phyloP scores from a whole-genome alignment of 2,888 invertebrate species.

The Portevinia maculata region DNA sequence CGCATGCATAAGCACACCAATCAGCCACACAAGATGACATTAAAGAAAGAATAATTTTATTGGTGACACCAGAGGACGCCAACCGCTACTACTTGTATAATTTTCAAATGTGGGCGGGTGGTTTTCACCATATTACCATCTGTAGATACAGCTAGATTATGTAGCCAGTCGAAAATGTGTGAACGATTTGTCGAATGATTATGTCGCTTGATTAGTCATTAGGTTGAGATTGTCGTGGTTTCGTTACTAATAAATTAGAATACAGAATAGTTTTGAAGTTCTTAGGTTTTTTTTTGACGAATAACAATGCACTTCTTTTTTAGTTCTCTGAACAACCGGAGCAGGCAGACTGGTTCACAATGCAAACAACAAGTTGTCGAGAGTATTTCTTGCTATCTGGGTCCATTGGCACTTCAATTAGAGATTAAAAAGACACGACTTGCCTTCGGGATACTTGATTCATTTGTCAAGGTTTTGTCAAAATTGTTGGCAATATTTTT shows the following conservation, averaged over 20 bases:
- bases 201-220: neutral
- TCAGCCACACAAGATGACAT: slow-evolving; percentile 20
- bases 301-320: neutral
- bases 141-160: slow-evolving; percentile 14
- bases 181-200: slow-evolving; percentile 16
- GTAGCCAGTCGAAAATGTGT: slow-evolving; percentile 29
- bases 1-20: slow-evolving; percentile 34
- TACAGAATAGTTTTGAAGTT: neutral
- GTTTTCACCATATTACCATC: slow-evolving; percentile 35
- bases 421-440: neutral
- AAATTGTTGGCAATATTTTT: neutral
- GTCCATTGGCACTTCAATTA: slow-evolving; percentile 1
- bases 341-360: neutral
- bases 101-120: slow-evolving; percentile 37
- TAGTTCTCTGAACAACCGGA: neutral
- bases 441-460: neutral
- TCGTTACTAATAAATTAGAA: neutral
- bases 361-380: neutral
- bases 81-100: slow-evolving; percentile 13
- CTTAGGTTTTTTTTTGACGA: neutral
- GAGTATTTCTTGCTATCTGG: slow-evolving; percentile 2
- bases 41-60: slow-evolving; percentile 35
- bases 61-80: slow-evolving; percentile 37
- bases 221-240: neutral
- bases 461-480: neutral